Base-by-base conservation (phyloP, 2,888 invertebrate species). In the Drosophila nr. medialis region DNA sequence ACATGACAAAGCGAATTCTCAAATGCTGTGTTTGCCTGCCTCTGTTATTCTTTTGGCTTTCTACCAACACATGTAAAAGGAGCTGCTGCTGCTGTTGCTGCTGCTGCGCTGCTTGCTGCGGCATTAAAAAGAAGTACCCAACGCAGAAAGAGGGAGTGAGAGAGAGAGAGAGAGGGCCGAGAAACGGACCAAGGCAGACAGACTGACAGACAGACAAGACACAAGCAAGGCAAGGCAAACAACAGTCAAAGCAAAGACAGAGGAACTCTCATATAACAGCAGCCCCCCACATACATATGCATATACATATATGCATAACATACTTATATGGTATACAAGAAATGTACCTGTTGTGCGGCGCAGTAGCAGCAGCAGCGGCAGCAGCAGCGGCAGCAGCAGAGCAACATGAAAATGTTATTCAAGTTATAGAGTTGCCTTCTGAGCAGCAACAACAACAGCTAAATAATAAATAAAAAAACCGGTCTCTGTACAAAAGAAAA, bases 1-100 rank as follows among this genome's bases (percentile, higher is more conserved):
- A 78, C 68, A 81, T 74, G 85, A 83, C 85, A 83, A 85, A 84
- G 84, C 86, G 77, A 75, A 83, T 75, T 74, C 74, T 74, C 66
- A 83, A 81, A 74, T 75, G 74, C 72, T 77, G 71, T 77, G 81
- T 83, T 45, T 45, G 45, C 24, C 45, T 74, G 78, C 73, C 58
- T 72, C 53, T 72, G 69, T 76, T 85, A 74, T 82, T 82, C 83
- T 75, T 78, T 79, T 81, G 73, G 81, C 69, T 74, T 83, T 84
- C 82, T 75, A 84, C 73, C 84, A 80, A 84, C 64, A 82, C 80
- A 74, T 40, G 58, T 4, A 58, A n/a, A 53, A 65, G 40, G 29
- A 51, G 10, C n/a, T 36, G 13, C 15, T 53, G 42, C 42, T 53
- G 64, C 40, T 69, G 50, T 50, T 67, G 50, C 55, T 67, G 55